Conservation (phyloP, 2,113 vertebrate species). For the Psilopsiagon aurifrons region DNA sequence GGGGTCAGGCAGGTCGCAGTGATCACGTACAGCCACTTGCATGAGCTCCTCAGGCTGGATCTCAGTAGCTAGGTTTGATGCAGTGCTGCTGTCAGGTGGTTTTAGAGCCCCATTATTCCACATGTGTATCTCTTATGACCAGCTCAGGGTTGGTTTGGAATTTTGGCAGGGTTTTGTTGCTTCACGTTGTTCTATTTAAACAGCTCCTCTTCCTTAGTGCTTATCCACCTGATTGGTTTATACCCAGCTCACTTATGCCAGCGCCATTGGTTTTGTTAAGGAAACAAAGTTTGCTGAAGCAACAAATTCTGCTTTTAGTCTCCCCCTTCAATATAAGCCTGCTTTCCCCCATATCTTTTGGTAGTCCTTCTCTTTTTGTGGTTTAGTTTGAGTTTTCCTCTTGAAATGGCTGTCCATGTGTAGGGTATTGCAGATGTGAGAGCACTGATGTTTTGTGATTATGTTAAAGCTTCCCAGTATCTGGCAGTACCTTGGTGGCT, state of each 20-base stretch:
- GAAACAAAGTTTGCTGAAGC: not conserved
- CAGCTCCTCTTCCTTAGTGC: not conserved
- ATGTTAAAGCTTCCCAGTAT: not conserved
- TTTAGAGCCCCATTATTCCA: not conserved
- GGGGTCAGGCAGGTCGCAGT: not conserved
- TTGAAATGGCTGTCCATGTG: not conserved
- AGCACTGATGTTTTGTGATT: rapidly evolving
- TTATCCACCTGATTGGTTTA: not conserved
- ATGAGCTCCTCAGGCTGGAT: rapidly evolving
- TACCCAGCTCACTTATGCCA: not conserved
- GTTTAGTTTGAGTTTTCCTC: not conserved
- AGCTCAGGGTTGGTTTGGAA: rapidly evolving
- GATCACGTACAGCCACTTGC: not conserved
- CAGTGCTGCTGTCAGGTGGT: not conserved
- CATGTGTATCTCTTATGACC: not conserved
- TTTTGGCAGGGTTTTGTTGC: not conserved
- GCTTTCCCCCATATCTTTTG: not conserved
- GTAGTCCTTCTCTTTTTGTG: not conserved
- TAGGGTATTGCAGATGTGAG: not conserved
- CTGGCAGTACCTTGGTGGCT: not conserved
- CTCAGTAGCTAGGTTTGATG: rapidly evolving
- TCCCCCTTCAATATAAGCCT: rapidly evolving
- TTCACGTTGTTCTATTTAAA: not conserved
- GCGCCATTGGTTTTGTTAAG: not conserved
- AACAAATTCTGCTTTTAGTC: not conserved